phyloP scores from a whole-genome alignment of 2,113 vertebrate species.

The Felis chaus region DNA sequence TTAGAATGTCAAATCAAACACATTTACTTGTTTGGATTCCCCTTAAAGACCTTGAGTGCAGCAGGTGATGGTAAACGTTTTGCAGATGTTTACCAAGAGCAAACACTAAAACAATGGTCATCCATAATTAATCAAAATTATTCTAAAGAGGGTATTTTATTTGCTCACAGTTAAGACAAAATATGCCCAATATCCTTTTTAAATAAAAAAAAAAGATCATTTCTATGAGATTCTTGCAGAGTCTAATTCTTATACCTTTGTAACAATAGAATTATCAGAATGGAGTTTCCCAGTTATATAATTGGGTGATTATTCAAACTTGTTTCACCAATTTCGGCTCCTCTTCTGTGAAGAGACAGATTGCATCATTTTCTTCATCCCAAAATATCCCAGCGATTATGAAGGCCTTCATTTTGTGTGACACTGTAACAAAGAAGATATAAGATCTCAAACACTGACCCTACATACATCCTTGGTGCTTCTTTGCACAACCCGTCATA shows the following conservation, averaged over 20 bases:
- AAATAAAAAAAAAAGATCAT: not conserved
- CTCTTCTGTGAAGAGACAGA: not conserved
- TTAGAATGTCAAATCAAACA: constrained; percentile 69
- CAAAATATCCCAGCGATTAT: not conserved
- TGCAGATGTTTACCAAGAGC: constrained; percentile 11
- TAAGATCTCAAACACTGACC: not conserved
- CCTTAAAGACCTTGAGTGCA: not conserved
- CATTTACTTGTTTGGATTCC: constrained; percentile 16
- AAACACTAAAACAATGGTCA: not conserved
- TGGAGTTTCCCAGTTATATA: not conserved
- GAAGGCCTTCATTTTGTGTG: not conserved
- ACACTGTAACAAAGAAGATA: not conserved
- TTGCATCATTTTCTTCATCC: not conserved
- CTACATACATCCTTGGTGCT: not conserved
- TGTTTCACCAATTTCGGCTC: not conserved
- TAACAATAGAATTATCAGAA: not conserved
- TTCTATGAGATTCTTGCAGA: not conserved
- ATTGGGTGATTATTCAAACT: not conserved
- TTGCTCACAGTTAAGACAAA: not conserved
- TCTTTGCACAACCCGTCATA: not conserved
- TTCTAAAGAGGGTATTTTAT: not conserved
- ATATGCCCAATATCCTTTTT: not conserved
- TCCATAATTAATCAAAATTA: not conserved
- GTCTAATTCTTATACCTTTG: not conserved
- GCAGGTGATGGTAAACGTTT: constrained; percentile 42